These are phyloP conservation scores for Sitobion miscanthi DNA, from an alignment of 1,140 invertebrate species.

Conservation along the genomic window DNA sequence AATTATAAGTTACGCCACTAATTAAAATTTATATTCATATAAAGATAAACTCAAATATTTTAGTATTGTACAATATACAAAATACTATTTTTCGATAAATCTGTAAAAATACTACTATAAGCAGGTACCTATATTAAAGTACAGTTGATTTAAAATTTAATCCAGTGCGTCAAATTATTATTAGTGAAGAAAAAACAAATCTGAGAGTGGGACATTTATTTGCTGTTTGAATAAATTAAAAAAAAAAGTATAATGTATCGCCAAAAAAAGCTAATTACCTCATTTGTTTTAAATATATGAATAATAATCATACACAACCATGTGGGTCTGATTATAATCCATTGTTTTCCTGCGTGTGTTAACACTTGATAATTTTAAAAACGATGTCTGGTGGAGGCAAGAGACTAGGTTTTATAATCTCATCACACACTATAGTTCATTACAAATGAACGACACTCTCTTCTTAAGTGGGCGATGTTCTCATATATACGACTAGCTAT, in stretches of 20 bases:
- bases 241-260: not conserved
- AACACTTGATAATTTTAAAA: slow-evolving; percentile 25
- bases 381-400: not conserved
- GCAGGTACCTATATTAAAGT: not conserved
- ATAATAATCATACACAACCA: slow-evolving; percentile 18
- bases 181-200: not conserved
- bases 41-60: no score
- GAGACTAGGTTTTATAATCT: not conserved
- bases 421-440: slow-evolving; percentile 3
- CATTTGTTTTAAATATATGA: slow-evolving; percentile 44
- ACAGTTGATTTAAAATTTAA: not conserved
- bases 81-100: not conserved
- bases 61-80: not conserved
- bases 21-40: no score
- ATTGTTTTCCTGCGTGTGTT: slow-evolving; percentile 40
- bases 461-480: slow-evolving; percentile 30
- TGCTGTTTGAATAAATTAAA: not conserved
- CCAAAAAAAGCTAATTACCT: slow-evolving; percentile 31
- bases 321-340: slow-evolving; percentile 51
- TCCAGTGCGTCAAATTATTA: not conserved
- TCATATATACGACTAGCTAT: slow-evolving; percentile 10
- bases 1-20: no score
- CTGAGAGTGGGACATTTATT: not conserved
- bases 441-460: slow-evolving; percentile 12
- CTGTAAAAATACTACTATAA: not conserved